Evolutionary conservation across 2,113 vertebrate species (phyloP).

Genomic region (Chrysemys picta): DNA sequence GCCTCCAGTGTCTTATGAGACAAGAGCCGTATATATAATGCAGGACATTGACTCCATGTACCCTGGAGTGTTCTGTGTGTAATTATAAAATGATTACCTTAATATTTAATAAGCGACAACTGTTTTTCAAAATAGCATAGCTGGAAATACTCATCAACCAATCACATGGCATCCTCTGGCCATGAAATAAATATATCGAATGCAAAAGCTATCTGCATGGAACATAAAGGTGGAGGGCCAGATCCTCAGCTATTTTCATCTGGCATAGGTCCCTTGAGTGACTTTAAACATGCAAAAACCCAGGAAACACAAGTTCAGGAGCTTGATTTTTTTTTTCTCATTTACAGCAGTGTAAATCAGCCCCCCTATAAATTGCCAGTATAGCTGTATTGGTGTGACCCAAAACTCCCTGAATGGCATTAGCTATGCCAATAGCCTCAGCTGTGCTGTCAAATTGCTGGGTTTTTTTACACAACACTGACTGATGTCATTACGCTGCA

Average conservation of each 20-base stretch:
- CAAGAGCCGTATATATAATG: not conserved
- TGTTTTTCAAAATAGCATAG: not conserved
- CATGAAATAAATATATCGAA: rapidly evolving
- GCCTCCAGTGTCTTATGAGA: not conserved
- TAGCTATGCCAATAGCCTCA: not conserved
- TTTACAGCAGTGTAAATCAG: not conserved
- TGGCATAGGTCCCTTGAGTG: not conserved
- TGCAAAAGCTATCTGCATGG: not conserved
- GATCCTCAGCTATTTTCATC: not conserved
- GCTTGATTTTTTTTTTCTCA: rapidly evolving
- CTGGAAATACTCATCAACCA: not conserved
- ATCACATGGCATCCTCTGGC: not conserved
- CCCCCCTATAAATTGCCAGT: not conserved
- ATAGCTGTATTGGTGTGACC: not conserved
- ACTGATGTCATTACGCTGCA: not conserved
- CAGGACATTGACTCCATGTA: not conserved
- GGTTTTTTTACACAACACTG: not conserved
- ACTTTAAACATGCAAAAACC: not conserved
- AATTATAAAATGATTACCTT: constrained; percentile 7
- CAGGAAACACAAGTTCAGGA: not conserved
- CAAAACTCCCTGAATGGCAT: not conserved
- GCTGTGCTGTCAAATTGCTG: too few relatives aligned
- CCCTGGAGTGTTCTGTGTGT: not conserved
- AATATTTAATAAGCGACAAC: constrained; percentile 20
- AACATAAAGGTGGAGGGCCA: not conserved